Conservation (phyloP, 2,797 vertebrate genomes). For the Halcyon chelicuti region DNA sequence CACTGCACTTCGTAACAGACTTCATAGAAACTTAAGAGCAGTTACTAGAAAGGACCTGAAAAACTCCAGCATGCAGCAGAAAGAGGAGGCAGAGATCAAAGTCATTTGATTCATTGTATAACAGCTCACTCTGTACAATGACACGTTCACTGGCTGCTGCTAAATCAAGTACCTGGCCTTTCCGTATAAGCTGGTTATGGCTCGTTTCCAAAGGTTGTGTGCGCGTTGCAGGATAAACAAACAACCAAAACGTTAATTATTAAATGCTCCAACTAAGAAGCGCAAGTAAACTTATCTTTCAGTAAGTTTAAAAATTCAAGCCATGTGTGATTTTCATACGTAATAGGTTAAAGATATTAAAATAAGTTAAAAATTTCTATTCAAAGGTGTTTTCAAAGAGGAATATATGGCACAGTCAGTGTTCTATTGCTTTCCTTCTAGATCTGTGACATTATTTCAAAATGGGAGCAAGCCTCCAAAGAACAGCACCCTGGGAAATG, state of each 20-base stretch:
- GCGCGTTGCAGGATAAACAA: constrained; percentile 7
- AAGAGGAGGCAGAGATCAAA: not conserved
- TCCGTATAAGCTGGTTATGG: not conserved
- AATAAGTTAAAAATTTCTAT: not conserved
- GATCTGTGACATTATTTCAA: constrained; percentile 98
- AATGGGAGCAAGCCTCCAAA: constrained; percentile 97
- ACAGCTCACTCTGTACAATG: not conserved
- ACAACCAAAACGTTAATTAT: not conserved
- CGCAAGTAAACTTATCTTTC: not conserved
- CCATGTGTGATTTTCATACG: not conserved
- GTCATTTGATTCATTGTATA: not conserved
- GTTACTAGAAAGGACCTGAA: not conserved
- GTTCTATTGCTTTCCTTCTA: constrained; percentile 67
- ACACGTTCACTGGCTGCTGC: not conserved
- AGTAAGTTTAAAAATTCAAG: not conserved
- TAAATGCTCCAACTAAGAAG: constrained; percentile 27
- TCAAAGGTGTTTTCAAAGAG: not conserved
- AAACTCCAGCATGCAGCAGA: not conserved
- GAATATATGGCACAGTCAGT: not conserved
- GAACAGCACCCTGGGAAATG: constrained; percentile 94
- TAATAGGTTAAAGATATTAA: not conserved
- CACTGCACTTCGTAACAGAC: not conserved
- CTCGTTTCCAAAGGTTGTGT: not conserved
- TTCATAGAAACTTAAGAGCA: not conserved
- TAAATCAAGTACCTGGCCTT: constrained; percentile 15